Evolutionary conservation across 2,797 vertebrate species (phyloP), one percentile per base, ranked within the genome.

Genomic region (Salarias fasciatus): DNA sequence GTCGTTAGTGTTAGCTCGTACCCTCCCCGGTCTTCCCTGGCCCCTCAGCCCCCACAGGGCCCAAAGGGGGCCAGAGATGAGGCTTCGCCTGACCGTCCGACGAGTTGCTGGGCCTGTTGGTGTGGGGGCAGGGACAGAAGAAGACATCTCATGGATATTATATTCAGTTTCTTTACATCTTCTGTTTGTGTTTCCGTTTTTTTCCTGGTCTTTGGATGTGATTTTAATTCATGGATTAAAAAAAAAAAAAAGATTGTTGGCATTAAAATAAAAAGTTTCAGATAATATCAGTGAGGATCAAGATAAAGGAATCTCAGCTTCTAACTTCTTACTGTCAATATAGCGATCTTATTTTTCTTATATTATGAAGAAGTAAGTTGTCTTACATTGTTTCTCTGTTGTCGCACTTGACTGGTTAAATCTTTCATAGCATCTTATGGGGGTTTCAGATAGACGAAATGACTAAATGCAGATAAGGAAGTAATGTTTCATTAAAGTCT

Each of bases 1-100:
- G 80, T 90, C 83, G 88, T 91, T 92, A 91, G 86, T 82, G 81
- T 75, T 73, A 88, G 85, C 82, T 73, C 18, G 63, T 84, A 77
- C 77, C 84, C 83, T 85, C 47, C 64, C 62, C 83, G 83, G 83
- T 84, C 79, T 82, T 85, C 84, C 72, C 75, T 87, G 86, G 84
- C 85, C 86, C 78, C 66, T 53, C 63, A 78, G 71, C 75, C 82
- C 82, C 85, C 85, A 66, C 5, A 54, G 83, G 88, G 70, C 84
- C 72, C 61, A 56, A 42, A 81, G 57, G 70, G 79, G 77, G 53
- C 70, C 50, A 43, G 63, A 79, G 83, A 84, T 85, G 63, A 75
- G 81, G 75, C 55, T 83, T 54, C 66, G 63, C 53, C 63, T 60
- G 66, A 79, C 56, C 69, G 73, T 58, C 60, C 75, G 67, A 82